Percentiles rank a stretch among this genome's conserved stretches.
phyloP scores from a whole-genome alignment of 2,797 vertebrate genomes.

The Gymnoscopelus microlampas region DNA sequence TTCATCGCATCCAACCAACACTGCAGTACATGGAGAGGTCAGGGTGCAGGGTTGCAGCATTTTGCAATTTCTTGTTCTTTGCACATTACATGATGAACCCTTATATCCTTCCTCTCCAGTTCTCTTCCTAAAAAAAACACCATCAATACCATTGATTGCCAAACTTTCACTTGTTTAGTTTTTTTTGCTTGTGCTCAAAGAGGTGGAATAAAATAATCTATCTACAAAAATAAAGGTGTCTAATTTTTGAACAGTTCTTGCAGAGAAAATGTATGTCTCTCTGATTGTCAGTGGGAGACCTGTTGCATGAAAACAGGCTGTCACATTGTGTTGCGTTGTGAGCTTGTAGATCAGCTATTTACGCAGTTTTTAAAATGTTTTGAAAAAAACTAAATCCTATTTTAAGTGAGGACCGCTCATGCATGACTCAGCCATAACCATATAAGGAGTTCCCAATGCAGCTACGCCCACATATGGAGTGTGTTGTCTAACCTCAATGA shows the following conservation, averaged over 20 bases:
- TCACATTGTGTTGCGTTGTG: too few species aligned
- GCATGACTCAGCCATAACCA: too few species aligned
- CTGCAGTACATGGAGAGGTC: conserved; percentile 7
- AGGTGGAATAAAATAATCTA: conserved; percentile 59
- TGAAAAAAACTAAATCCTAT: too few species aligned
- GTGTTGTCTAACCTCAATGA: too few species aligned
- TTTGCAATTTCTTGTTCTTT: conserved; percentile 36
- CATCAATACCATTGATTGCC: conserved; percentile 56
- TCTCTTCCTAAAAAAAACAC: conserved; percentile 46
- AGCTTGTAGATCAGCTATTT: too few species aligned
- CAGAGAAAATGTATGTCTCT: conserved; percentile 27
- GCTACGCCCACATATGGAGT: too few species aligned
- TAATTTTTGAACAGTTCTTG: conserved; percentile 53
- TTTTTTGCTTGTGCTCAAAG: conserved; percentile 34
- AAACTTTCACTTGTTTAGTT: conserved; percentile 35
- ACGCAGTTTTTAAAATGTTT: too few species aligned
- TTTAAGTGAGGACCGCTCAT: too few species aligned
- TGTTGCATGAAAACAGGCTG: too few species aligned
- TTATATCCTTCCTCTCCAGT: conserved; percentile 23
- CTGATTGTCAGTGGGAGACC: too few species aligned
- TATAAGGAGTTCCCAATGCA: too few species aligned
- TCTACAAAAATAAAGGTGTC: conserved; percentile 47
- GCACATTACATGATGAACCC: conserved; percentile 51
- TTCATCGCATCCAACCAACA: conserved; percentile 10
- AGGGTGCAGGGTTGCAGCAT: conserved; percentile 25